Percentiles rank a stretch among this genome's conserved stretches.
These are phyloP conservation scores for Dicrurus megarhynchus DNA, from an alignment of 2,113 vertebrate species.

Conservation along the genomic window DNA sequence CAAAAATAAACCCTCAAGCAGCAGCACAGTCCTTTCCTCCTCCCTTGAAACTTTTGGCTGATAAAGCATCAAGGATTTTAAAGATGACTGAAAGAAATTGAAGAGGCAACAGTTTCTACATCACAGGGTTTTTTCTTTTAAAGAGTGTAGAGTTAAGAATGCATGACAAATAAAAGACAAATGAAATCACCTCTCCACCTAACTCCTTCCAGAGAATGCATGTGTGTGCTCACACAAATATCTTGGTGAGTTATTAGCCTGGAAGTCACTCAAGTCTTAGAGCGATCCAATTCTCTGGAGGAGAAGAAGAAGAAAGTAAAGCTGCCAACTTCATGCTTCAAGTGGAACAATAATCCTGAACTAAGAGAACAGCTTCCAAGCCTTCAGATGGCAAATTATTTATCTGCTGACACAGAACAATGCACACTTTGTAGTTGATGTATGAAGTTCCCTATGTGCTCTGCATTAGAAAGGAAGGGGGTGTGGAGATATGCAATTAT, in stretches of 20 bases:
- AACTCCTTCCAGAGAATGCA: not conserved
- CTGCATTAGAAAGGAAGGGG: conserved; percentile 21
- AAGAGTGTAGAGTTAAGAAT: not conserved
- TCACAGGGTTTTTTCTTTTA: not conserved
- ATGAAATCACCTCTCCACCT: not conserved
- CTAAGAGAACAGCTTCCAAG: conserved; percentile 47
- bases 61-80: not conserved
- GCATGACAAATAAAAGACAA: not conserved
- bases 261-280: conserved; percentile 40
- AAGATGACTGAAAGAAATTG: not conserved
- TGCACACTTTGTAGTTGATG: conserved; percentile 28
- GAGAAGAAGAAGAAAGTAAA: conserved; percentile 53
- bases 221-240: not conserved
- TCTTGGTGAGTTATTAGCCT: conserved; percentile 31
- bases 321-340: conserved; percentile 61
- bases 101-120: conserved; percentile 3
- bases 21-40: not conserved
- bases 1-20: not conserved
- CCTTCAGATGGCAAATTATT: conserved; percentile 63
- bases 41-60: not conserved
- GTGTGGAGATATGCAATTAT: not conserved
- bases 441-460: not conserved
- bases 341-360: conserved; percentile 59
- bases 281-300: conserved; percentile 47
- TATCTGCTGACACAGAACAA: conserved; percentile 68